Percentiles rank a stretch among this genome's conserved stretches.
Conservation (phyloP, 2,888 invertebrate species). For the Glyphotaelius pellucidus region DNA sequence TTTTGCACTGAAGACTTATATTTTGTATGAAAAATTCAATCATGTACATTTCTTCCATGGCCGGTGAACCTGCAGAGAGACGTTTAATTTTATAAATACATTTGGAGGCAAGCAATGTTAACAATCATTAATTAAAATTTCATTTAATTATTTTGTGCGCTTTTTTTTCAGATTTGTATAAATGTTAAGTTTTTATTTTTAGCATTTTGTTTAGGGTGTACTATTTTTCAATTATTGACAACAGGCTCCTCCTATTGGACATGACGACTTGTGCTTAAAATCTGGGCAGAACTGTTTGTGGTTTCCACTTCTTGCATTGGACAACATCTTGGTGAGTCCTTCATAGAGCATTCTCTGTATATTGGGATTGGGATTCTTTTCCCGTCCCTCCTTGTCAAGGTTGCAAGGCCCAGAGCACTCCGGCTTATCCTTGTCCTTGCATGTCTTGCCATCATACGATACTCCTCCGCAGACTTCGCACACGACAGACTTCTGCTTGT, state of each 20-base stretch:
- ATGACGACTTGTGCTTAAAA: slow-evolving; percentile 44
- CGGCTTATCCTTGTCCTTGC: slow-evolving; percentile 26
- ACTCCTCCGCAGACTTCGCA: slow-evolving; percentile 46
- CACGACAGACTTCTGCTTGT: slow-evolving; percentile 26
- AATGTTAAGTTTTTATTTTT: background rate
- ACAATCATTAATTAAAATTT: background rate
- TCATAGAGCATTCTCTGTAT: slow-evolving; percentile 49
- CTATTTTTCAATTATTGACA: slow-evolving; percentile 1
- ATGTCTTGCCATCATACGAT: slow-evolving; percentile 34
- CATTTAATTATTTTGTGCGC: background rate
- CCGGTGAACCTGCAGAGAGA: slow-evolving; percentile 47
- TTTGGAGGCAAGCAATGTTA: background rate
- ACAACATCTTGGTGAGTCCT: slow-evolving; percentile 47
- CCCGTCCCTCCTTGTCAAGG: background rate
- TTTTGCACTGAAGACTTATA: slow-evolving; percentile 57
- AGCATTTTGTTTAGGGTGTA: background rate
- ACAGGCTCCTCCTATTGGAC: slow-evolving; percentile 33
- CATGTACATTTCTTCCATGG: slow-evolving; percentile 53
- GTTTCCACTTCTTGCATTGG: slow-evolving; percentile 26
- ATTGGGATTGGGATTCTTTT: background rate
- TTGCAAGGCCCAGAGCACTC: slow-evolving; percentile 41
- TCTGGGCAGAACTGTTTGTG: slow-evolving; percentile 54
- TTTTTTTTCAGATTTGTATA: background rate
- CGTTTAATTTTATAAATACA: slow-evolving; percentile 18
- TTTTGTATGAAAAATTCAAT: slow-evolving; percentile 39